These are phyloP conservation scores for Nymphicus hollandicus DNA, from an alignment of 2,113 vertebrate genomes.

Conservation along the genomic window DNA sequence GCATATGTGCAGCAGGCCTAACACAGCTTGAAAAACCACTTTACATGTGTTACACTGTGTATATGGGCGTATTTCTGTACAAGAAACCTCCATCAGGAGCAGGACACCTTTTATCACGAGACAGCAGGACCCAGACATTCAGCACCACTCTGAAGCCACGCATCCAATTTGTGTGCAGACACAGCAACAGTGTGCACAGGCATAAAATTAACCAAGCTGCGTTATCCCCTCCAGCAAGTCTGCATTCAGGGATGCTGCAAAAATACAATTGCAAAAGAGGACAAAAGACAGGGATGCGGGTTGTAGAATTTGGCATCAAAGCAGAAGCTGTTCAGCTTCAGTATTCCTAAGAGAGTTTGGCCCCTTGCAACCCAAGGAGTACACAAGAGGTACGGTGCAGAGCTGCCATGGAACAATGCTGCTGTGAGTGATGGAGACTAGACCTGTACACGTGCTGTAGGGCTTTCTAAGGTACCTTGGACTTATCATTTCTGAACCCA, in stretches of 20 bases:
- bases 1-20: constrained; percentile 34
- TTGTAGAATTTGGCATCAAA: background rate
- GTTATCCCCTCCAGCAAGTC: constrained; percentile 32
- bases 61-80: background rate
- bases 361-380: background rate
- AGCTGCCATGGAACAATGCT: background rate
- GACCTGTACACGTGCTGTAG: accelerated
- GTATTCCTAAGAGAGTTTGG: background rate
- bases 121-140: constrained; percentile 16
- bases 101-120: constrained; percentile 14
- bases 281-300: background rate
- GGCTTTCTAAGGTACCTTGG: background rate
- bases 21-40: constrained; percentile 46
- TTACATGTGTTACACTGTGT: background rate
- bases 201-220: constrained; percentile 3
- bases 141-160: background rate
- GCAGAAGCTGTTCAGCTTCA: background rate
- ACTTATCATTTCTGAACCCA: background rate
- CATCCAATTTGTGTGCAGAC: background rate
- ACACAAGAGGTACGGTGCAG: accelerated
- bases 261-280: background rate
- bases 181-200: constrained; percentile 10
- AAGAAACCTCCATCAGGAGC: constrained; percentile 16
- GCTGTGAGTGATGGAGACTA: background rate
- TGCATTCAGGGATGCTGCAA: background rate